Percentiles rank a stretch among this genome's conserved stretches.
phyloP scores from a whole-genome alignment of 2,797 vertebrate species.

The Psittacula derbiana region DNA sequence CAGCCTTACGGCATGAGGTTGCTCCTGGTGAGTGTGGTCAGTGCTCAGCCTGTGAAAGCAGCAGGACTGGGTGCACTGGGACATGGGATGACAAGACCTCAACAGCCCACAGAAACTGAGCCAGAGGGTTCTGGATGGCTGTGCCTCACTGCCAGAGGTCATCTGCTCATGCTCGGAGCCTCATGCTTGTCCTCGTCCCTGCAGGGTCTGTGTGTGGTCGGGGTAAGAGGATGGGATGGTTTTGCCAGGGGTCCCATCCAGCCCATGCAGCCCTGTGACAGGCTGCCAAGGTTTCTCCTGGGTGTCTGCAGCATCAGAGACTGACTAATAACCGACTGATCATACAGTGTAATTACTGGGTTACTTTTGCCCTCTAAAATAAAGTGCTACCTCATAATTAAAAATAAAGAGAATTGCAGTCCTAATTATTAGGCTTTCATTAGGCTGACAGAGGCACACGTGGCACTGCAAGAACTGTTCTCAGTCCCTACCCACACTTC shows the following conservation, averaged over 20 bases:
- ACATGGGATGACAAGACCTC: accelerated
- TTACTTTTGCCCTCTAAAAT: constrained; percentile 23
- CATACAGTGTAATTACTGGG: not conserved
- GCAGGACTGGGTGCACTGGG: accelerated
- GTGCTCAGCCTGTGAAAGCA: not conserved
- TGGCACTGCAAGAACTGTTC: not conserved
- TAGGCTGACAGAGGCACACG: not conserved
- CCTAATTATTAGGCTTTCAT: constrained; percentile 34
- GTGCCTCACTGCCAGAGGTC: not conserved
- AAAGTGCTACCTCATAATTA: constrained; percentile 32
- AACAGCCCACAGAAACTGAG: not conserved
- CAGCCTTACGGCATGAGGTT: not conserved
- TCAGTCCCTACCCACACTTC: not conserved
- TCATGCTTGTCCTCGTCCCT: accelerated
- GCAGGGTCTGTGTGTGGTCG: accelerated
- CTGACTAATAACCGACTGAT: not conserved
- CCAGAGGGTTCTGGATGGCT: not conserved
- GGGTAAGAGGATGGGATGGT: not conserved
- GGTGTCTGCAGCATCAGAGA: not conserved
- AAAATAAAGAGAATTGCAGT: constrained; percentile 17
- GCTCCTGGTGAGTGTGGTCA: accelerated
- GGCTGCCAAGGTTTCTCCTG: not conserved
- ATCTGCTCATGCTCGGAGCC: accelerated
- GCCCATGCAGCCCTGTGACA: not conserved
- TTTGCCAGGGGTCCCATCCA: not conserved